phyloP scores from a whole-genome alignment of 2,113 vertebrate species.

The Trogon surrucura region DNA sequence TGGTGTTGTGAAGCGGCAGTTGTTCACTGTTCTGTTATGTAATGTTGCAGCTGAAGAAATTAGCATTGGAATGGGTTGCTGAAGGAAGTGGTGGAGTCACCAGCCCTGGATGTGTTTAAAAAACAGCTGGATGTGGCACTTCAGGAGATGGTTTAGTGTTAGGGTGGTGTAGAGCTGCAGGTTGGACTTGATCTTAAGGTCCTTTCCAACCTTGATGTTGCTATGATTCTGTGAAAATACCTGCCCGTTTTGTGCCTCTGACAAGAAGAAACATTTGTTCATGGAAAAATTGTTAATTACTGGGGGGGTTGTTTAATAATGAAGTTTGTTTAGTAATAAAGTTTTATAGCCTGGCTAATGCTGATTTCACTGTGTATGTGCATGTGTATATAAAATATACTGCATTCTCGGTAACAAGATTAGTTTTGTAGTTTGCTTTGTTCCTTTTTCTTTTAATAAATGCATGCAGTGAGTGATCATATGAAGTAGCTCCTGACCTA shows the following conservation, averaged over 20 bases:
- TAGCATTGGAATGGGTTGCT: too few species aligned
- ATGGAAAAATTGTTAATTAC: background rate
- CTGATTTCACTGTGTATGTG: background rate
- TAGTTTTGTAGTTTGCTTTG: background rate
- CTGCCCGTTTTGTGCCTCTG: background rate
- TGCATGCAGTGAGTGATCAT: background rate
- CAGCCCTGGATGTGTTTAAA: too few species aligned
- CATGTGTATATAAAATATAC: background rate
- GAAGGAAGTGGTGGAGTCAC: too few species aligned
- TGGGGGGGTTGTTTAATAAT: background rate
- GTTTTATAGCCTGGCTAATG: background rate
- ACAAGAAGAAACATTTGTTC: background rate
- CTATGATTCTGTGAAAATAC: background rate
- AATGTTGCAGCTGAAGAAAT: background rate
- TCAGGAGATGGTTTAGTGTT: too few species aligned
- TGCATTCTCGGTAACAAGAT: background rate
- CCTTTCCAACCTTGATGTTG: too few species aligned
- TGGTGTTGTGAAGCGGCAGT: background rate
- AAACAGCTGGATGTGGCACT: too few species aligned
- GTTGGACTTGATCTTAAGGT: too few species aligned
- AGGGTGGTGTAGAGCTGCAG: too few species aligned
- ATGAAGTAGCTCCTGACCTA: background rate
- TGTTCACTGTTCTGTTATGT: constrained; percentile 25
- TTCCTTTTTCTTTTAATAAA: background rate
- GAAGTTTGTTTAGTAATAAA: background rate